Percentiles rank a stretch among this genome's conserved stretches.
These are phyloP conservation scores for Trachops cirrhosus DNA, from an alignment of 2,797 vertebrate genomes.

Conservation along the genomic window DNA sequence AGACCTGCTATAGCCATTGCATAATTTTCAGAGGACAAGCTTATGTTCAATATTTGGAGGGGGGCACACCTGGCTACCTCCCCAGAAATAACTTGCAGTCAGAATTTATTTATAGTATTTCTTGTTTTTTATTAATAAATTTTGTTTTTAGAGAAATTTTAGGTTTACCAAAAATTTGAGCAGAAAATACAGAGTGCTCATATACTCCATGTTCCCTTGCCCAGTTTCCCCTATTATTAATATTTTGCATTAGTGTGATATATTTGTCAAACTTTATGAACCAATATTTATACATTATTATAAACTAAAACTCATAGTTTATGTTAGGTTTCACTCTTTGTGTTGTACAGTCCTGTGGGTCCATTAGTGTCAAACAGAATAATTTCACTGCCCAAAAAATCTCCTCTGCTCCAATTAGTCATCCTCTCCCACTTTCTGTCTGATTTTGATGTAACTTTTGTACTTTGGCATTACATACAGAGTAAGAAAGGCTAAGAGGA, in stretches of 20 bases:
- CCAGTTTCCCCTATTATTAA: not conserved
- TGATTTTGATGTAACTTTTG: not conserved
- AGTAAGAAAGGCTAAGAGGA: not conserved
- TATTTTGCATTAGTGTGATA: not conserved
- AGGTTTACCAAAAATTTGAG: not conserved
- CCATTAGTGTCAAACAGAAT: not conserved
- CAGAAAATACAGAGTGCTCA: not conserved
- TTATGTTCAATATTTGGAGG: not conserved
- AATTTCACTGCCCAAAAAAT: not conserved
- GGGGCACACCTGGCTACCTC: not conserved
- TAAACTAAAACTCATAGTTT: not conserved
- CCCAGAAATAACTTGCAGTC: not conserved
- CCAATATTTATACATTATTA: not conserved
- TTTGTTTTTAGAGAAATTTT: not conserved
- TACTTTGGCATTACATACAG: not conserved
- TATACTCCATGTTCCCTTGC: not conserved
- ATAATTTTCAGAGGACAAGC: constrained; percentile 1
- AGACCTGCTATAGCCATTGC: not conserved
- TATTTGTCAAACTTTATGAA: not conserved
- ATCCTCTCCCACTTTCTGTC: not conserved
- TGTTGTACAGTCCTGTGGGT: not conserved
- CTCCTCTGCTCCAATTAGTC: not conserved
- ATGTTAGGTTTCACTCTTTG: not conserved
- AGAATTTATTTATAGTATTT: not conserved
- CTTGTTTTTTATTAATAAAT: not conserved